Percentiles rank a stretch among this genome's conserved stretches.
phyloP scores from a whole-genome alignment of 2,888 invertebrate species.

The Cactoblastis cactorum region DNA sequence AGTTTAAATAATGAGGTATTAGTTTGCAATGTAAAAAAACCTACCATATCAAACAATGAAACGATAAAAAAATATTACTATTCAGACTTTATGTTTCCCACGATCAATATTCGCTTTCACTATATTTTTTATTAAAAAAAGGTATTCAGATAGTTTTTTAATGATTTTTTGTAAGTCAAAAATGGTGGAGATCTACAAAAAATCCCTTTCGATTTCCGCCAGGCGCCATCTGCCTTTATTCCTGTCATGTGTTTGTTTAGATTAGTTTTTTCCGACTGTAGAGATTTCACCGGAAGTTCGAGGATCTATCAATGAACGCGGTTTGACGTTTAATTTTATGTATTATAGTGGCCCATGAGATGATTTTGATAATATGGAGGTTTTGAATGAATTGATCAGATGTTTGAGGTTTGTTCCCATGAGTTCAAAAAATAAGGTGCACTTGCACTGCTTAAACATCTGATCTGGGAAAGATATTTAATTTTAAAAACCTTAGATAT shows the following conservation, averaged over 20 bases:
- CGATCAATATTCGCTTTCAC: conserved; percentile 51
- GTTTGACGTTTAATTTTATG: conserved; percentile 52
- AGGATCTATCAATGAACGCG: conserved; percentile 42
- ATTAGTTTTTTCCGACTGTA: conserved; percentile 51
- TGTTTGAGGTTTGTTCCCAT: not conserved
- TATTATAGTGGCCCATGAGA: conserved; percentile 30
- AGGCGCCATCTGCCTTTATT: conserved; percentile 74
- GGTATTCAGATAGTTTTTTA: conserved; percentile 56
- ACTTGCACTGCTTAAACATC: too few species aligned
- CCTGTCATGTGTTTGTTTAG: conserved; percentile 68
- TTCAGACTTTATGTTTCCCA: conserved; percentile 19
- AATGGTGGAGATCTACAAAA: conserved; percentile 49
- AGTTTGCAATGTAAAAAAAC: too few species aligned
- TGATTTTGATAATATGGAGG: conserved; percentile 20
- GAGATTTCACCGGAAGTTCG: conserved; percentile 67
- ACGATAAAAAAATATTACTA: not conserved
- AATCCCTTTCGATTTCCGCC: conserved; percentile 76
- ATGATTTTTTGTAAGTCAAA: conserved; percentile 49
- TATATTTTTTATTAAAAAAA: conserved; percentile 41
- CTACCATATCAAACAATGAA: too few species aligned
- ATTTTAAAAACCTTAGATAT: too few species aligned
- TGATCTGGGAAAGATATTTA: too few species aligned
- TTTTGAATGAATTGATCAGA: conserved; percentile 18
- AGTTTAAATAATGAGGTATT: too few species aligned
- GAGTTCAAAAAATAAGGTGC: too few species aligned